Conservation (phyloP, 2,797 vertebrate species). For the Chiroxiphia lanceolata region DNA sequence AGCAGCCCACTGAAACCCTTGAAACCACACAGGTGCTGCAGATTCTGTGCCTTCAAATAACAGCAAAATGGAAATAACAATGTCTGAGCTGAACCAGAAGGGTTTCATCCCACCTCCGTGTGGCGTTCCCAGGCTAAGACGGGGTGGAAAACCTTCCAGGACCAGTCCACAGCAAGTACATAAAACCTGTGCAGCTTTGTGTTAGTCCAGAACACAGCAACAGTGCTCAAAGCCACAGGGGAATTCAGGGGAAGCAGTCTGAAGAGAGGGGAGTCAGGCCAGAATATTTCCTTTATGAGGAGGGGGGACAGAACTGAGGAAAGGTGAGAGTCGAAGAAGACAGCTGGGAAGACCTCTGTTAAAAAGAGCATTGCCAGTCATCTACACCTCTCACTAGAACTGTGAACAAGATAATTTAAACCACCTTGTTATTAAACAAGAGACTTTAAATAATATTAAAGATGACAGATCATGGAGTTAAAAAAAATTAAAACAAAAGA, state of each 20-base stretch:
- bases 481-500: rapidly evolving
- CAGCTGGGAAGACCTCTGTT: not conserved
- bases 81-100: not conserved
- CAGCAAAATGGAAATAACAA: not conserved
- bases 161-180: rapidly evolving
- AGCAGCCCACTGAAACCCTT: not conserved
- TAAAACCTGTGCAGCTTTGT: not conserved
- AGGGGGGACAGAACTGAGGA: not conserved
- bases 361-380: not conserved
- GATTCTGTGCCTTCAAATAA: not conserved
- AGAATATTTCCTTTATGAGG: not conserved
- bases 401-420: not conserved
- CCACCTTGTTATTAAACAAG: not conserved
- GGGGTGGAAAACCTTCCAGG: not conserved
- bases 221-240: not conserved
- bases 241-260: not conserved
- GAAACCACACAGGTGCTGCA: not conserved
- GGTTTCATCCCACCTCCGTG: not conserved
- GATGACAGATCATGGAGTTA: not conserved
- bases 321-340: not conserved
- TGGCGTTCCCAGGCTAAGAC: not conserved
- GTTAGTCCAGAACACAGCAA: not conserved
- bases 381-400: not conserved
- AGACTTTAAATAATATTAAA: not conserved
- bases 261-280: not conserved